Evolutionary conservation across 2,113 vertebrate species (phyloP).

Genomic region (Eonycteris spelaea): DNA sequence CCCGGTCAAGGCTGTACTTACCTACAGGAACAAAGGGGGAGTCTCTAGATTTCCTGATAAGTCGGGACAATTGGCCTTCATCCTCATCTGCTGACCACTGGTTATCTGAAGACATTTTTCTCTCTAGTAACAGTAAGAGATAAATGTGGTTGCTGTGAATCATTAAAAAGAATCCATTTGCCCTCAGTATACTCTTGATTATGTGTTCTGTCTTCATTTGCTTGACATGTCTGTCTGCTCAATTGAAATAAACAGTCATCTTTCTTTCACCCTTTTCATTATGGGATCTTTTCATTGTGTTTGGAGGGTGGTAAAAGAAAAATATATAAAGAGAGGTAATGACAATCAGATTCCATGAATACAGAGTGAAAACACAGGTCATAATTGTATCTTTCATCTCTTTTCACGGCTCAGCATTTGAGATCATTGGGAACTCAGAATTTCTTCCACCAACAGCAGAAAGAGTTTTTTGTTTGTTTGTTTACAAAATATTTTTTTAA

Average conservation of each 20-base stretch:
- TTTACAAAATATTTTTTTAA: neutral
- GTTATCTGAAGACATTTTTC: slow-evolving; percentile 81
- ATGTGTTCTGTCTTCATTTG: neutral
- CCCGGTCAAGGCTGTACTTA: slow-evolving; percentile 74
- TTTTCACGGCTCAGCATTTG: neutral
- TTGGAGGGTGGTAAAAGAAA: neutral
- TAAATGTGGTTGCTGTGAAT: neutral
- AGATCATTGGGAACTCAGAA: neutral
- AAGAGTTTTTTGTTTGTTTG: neutral
- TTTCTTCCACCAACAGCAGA: neutral
- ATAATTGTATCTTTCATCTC: neutral
- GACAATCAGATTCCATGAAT: neutral
- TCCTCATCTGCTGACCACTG: slow-evolving; percentile 71
- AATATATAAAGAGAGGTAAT: neutral
- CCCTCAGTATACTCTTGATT: neutral
- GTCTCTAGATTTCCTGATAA: slow-evolving; percentile 87
- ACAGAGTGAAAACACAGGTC: neutral
- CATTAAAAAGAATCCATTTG: neutral
- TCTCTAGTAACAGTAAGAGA: neutral
- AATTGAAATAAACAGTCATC: neutral
- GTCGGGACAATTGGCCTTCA: slow-evolving; percentile 84
- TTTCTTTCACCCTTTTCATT: neutral
- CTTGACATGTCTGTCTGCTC: neutral
- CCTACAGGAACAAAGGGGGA: slow-evolving; percentile 91
- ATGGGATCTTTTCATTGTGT: neutral